These are phyloP conservation scores for Pao palembangensis DNA, from an alignment of 2,113 vertebrate species.

Conservation along the genomic window DNA sequence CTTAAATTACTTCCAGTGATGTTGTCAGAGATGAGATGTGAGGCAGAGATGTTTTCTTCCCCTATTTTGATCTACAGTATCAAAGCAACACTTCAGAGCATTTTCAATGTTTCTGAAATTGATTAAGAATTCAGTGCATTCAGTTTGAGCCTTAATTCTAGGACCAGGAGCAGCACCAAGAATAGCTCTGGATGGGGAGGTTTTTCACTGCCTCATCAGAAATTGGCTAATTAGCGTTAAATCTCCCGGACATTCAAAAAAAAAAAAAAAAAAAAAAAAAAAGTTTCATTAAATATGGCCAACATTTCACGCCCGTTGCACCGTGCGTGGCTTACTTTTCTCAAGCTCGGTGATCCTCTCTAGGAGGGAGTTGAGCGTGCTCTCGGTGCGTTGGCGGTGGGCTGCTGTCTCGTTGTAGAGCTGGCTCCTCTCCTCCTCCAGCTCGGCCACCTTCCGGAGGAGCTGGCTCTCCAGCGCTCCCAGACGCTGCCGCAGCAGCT, in stretches of 20 bases:
- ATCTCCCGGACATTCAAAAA: constrained; percentile 17
- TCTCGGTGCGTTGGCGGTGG: constrained; percentile 91
- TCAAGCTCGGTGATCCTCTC: constrained; percentile 92
- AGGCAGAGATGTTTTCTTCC: background rate
- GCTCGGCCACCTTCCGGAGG: constrained; percentile 88
- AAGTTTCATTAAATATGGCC: constrained; percentile 19
- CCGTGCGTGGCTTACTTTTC: constrained; percentile 78
- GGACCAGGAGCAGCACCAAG: constrained; percentile 26
- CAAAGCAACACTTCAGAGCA: constrained; percentile 39
- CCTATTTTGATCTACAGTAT: constrained; percentile 42
- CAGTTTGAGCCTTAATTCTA: constrained; percentile 16
- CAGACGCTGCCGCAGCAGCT: constrained; percentile 87
- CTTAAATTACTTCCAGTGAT: constrained; percentile 2
- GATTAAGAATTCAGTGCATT: constrained; percentile 45
- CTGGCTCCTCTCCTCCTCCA: constrained; percentile 93
- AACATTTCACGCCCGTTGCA: constrained; percentile 18
- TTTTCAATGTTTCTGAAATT: constrained; percentile 37
- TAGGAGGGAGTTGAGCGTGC: constrained; percentile 83
- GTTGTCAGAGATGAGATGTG: no score
- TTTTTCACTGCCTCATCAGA: constrained; percentile 45
- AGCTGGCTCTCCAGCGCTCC: constrained; percentile 90
- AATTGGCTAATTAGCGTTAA: constrained; percentile 50
- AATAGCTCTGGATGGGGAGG: constrained; percentile 23
- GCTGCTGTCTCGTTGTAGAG: constrained; percentile 93
- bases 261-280: constrained; percentile 1